Evolutionary conservation across 2,888 invertebrate genomes (phyloP).

Genomic region (Germaria angustata): DNA sequence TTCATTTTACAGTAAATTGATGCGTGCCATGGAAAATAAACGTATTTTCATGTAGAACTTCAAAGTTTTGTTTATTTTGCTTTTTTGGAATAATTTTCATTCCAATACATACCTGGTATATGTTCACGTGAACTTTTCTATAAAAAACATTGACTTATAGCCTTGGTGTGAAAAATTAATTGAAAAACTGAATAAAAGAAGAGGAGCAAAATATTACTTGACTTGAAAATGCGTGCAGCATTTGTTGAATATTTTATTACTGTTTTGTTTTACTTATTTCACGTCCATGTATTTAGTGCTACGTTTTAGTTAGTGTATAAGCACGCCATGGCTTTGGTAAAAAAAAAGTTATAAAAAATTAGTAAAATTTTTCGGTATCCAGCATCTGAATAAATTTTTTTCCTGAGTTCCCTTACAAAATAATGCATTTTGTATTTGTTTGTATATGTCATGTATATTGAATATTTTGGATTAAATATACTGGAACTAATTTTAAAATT

Average conservation of each 20-base stretch:
- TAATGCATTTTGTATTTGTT: slow-evolving; percentile 28
- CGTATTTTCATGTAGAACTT: slow-evolving; percentile 16
- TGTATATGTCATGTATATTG: slow-evolving; percentile 19
- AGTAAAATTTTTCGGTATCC: not conserved
- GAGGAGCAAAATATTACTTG: slow-evolving; percentile 64
- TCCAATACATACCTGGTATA: not conserved
- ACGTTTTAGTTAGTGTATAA: not conserved
- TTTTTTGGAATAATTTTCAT: slow-evolving; percentile 3
- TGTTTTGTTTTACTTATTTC: not conserved
- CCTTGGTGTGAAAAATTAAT: slow-evolving; percentile 64
- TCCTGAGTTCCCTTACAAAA: not conserved
- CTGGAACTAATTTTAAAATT: not conserved
- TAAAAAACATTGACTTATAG: slow-evolving; percentile 65
- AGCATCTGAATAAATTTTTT: not conserved
- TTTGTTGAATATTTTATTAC: not conserved
- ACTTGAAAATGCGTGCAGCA: slow-evolving; percentile 46
- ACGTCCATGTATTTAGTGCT: not conserved
- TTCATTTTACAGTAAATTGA: no score
- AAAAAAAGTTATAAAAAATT: slow-evolving; percentile 2
- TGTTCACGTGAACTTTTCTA: slow-evolving; percentile 57
- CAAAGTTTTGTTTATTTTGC: not conserved
- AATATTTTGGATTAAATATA: not conserved
- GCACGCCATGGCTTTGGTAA: slow-evolving; percentile 22
- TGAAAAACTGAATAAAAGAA: slow-evolving; percentile 30
- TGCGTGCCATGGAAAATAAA: slow-evolving; percentile 49